phyloP scores from a whole-genome alignment of 2,888 invertebrate genomes.

The Minunthozetes semirufus region DNA sequence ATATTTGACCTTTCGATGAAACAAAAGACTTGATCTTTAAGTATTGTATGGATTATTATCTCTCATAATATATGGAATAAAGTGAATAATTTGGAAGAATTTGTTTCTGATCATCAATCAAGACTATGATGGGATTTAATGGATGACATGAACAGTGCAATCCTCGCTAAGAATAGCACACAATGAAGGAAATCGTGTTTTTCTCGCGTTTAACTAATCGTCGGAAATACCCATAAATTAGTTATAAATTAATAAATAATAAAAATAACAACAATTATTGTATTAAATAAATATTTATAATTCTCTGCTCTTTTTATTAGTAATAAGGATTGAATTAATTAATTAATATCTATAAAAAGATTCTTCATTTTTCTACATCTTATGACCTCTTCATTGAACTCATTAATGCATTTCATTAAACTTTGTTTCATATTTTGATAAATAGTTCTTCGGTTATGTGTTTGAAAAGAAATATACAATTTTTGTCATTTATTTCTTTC shows the following conservation, averaged over 20 bases:
- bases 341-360: not conserved
- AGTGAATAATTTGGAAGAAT: not conserved
- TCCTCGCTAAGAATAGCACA: not conserved
- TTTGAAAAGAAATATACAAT: not conserved
- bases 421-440: not conserved
- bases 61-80: not conserved
- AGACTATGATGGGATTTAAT: not conserved
- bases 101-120: not conserved
- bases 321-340: no score
- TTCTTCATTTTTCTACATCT: not conserved
- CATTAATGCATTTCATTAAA: not conserved
- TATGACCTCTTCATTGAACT: not conserved
- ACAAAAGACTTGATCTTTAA: no score
- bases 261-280: no score
- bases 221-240: no score
- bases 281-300: no score
- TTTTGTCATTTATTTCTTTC: not conserved
- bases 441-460: not conserved
- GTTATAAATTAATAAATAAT: no score
- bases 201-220: no score
- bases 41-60: no score
- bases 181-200: no score
- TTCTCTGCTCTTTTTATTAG: no score
- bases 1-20: no score
- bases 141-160: not conserved